Conservation (phyloP, 2,888 invertebrate genomes). For the Masnerella sp. region DNA sequence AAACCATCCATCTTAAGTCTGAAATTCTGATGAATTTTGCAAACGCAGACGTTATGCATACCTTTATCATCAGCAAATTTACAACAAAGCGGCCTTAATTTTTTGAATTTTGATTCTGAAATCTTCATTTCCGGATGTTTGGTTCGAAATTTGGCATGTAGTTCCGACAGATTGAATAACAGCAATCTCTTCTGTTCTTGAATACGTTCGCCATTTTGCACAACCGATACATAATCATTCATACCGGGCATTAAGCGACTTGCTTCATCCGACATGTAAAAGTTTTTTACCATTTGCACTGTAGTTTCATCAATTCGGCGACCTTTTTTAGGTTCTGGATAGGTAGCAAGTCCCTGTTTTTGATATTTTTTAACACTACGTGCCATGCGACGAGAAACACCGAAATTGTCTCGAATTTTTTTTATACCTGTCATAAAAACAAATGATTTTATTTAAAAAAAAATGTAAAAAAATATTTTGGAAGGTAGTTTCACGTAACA, state of each 20-base stretch:
- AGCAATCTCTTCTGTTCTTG: slow-evolving; percentile 32
- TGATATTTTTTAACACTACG: slow-evolving; percentile 5
- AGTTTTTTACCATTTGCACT: slow-evolving; percentile 16
- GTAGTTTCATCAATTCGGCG: slow-evolving; percentile 8
- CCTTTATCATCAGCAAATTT: not conserved
- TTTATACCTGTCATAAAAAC: slow-evolving; percentile 10
- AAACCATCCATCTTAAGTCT: slow-evolving; percentile 3
- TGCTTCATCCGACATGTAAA: slow-evolving; percentile 32
- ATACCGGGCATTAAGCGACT: slow-evolving; percentile 37
- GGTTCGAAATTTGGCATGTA: slow-evolving; percentile 2
- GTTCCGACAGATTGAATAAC: not conserved
- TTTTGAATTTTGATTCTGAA: not conserved
- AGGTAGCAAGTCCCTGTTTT: slow-evolving; percentile 3
- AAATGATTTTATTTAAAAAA: not conserved
- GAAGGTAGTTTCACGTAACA: not conserved
- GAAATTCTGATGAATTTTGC: slow-evolving; percentile 22
- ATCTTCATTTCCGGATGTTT: slow-evolving; percentile 4
- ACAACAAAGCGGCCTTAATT: slow-evolving; percentile 2
- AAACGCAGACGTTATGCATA: slow-evolving; percentile 35
- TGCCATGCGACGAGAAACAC: slow-evolving; percentile 25
- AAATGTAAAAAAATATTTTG: not conserved
- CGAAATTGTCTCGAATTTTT: slow-evolving; percentile 13
- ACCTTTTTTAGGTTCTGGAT: slow-evolving; percentile 18
- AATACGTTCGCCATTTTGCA: slow-evolving; percentile 31
- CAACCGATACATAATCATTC: slow-evolving; percentile 41